Base-by-base conservation (phyloP, 1,140 invertebrate species). In the Lerema accius region DNA sequence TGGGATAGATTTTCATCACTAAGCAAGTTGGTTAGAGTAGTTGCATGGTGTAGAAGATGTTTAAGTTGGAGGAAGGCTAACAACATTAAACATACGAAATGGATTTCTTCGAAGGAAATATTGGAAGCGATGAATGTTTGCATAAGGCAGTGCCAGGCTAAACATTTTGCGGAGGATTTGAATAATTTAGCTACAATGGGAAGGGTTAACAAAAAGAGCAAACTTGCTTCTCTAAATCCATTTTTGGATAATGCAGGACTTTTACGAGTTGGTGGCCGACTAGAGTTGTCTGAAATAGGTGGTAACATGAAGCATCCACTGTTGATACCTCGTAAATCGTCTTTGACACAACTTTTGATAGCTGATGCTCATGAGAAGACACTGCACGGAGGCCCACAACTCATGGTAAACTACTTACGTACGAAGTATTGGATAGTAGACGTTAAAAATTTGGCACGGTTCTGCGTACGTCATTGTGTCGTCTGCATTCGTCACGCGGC, bases 301-400 rank as follows among this genome's bases (percentile, higher is more conserved):
- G 9, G 37, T 17, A 19, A 63, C n/a, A 63, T 28, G 28, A 68
- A 67, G 37, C 69, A 71, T 48, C 69, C 69, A 16, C 45, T 71
- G 2, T 56, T 71, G 13, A n/a, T 71, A 26, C 61, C 64, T 5
- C 17, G 14, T 32, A 60, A 50, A 9, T 46, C 43, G 4, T 16
- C 61, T 58, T 58, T 69, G 0, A 58, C 67, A 10, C n/a, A 69
- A 15, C 35, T 69, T 13, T 35, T 67, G 11, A 42, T 67, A 16
- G 64, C 48, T 14, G 56, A 71, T 14, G 65, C 68, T 23, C 68
- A 71, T 28, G 19, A 37, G 10, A 55, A 14, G 14, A 69, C 63
- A 3, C 16, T 69, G 15, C 67, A 69, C 6, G 67, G 67, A 7
- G 63, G 60, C 23, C 58, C 45, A n/a, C 68, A 70, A 28, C 16